Base-by-base conservation (phyloP, 2,888 invertebrate genomes). In the Noctua comes region DNA sequence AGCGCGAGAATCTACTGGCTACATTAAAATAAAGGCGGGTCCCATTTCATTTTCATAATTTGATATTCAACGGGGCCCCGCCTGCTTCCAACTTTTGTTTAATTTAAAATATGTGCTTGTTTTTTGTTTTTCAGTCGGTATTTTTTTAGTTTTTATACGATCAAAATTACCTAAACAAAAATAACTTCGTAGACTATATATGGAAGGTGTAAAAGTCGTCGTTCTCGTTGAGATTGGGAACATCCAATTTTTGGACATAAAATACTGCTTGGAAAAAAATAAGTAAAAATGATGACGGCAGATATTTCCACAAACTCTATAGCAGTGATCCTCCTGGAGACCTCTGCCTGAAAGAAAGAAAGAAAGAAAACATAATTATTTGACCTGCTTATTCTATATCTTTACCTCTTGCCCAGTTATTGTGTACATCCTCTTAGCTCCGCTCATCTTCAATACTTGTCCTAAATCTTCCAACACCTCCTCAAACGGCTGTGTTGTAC, bases 391-490 rank as follows among this genome's bases (percentile, higher is more conserved):
- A 40, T 66, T n/a, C 31, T 43, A 8, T n/a, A 66, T 43, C 6
- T 16, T 66, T 96, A 99, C 99, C 98, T 99, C 99, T 97, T 98
- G 99, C 57, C 99, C 99, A 57, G 98, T 98, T 69, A 98, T 98
- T 51, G 99, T 99, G 96, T 98, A 99, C 98, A 99, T 98, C 93
- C 98, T 97, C 94, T 98, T 98, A 86, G 98, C 99, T 82, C 98
- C 98, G 91, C 98, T 98, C 98, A 99, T 98, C 97, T 99, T 99
- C 85, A 99, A 97, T 69, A 99, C 99, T 96, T 99, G 98, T 68
- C 99, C 99, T 91, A 99, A 97, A 95, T 99, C 99, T 93, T 98
- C 98, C 78, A 99, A 97, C 54, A 99, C 99, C 93, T 99, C 99
- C 95, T 99, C 99, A 93, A 99, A 99, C 0, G 99, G 99, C 92